These are phyloP conservation scores for Cydia strobilella DNA, from an alignment of 1,140 invertebrate genomes.

Conservation along the genomic window DNA sequence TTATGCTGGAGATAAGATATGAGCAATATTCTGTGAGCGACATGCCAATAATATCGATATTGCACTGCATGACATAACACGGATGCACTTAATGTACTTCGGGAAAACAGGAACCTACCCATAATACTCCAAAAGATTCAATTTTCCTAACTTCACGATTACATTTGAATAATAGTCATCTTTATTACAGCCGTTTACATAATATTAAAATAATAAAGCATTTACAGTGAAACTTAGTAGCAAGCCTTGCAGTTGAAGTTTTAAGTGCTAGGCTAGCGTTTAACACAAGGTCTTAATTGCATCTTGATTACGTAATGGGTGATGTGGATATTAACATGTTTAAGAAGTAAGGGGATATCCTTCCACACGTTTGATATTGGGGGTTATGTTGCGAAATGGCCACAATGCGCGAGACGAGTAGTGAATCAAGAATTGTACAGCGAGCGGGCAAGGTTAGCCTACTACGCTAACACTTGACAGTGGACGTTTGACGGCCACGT, in stretches of 20 bases:
- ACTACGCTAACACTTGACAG: constrained; percentile 25
- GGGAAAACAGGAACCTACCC: not conserved
- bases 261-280: not conserved
- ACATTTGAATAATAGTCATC: not conserved
- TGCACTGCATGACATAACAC: constrained; percentile 8
- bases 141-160: constrained; percentile 2
- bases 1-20: constrained; percentile 39
- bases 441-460: constrained; percentile 27
- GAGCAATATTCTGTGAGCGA: constrained; percentile 36
- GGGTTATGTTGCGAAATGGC: constrained; percentile 33
- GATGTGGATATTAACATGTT: not conserved
- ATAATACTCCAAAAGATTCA: not conserved
- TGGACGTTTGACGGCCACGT: constrained; percentile 9
- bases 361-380: constrained; percentile 9
- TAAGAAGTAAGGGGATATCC: constrained; percentile 25
- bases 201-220: constrained; percentile 20
- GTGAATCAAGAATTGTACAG: constrained; percentile 52
- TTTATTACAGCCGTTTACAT: constrained; percentile 16
- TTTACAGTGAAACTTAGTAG: not conserved
- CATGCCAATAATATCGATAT: constrained; percentile 17
- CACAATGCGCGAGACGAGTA: constrained; percentile 34
- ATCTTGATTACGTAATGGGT: constrained; percentile 26
- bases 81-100: not conserved
- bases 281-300: constrained; percentile 19
- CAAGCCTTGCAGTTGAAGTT: constrained; percentile 21